phyloP scores from a whole-genome alignment of 2,888 invertebrate species.

The Cephus pygmeus region DNA sequence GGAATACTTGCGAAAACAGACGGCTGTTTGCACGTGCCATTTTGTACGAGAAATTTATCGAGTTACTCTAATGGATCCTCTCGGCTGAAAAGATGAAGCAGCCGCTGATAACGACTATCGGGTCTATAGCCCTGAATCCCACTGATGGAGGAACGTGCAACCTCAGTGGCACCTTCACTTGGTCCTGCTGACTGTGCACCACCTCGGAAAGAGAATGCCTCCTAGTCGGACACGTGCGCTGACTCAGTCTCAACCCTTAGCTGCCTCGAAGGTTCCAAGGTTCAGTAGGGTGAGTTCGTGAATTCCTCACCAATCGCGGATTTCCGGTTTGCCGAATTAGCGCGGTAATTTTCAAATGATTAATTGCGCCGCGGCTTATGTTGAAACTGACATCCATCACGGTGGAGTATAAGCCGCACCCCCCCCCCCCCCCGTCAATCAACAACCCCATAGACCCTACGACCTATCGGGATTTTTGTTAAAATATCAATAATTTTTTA shows the following conservation, averaged over 20 bases:
- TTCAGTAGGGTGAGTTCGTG: no score
- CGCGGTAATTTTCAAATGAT: not conserved
- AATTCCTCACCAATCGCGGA: not conserved
- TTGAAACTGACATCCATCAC: not conserved
- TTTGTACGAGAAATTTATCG: slow-evolving; percentile 5
- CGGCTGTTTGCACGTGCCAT: slow-evolving; percentile 7
- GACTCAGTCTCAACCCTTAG: no score
- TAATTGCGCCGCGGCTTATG: not conserved
- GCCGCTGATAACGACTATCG: not conserved
- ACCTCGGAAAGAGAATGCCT: no score
- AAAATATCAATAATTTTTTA: no score
- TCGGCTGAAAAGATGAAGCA: not conserved
- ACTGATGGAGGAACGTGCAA: not conserved
- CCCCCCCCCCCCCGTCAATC: no score
- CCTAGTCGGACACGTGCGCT: no score
- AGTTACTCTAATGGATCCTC: slow-evolving; percentile 8
- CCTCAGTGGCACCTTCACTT: no score
- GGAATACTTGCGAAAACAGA: slow-evolving; percentile 1
- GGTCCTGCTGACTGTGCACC: no score
- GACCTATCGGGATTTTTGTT: no score
- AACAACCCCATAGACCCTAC: no score
- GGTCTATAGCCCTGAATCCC: not conserved
- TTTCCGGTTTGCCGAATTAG: not conserved
- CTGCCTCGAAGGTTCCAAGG: no score
- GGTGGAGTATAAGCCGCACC: no score